A percentile compares a stretch with the other conserved stretches of the same genome.
phyloP scores from a whole-genome alignment of 2,797 vertebrate genomes.

The Buceros bicornis region DNA sequence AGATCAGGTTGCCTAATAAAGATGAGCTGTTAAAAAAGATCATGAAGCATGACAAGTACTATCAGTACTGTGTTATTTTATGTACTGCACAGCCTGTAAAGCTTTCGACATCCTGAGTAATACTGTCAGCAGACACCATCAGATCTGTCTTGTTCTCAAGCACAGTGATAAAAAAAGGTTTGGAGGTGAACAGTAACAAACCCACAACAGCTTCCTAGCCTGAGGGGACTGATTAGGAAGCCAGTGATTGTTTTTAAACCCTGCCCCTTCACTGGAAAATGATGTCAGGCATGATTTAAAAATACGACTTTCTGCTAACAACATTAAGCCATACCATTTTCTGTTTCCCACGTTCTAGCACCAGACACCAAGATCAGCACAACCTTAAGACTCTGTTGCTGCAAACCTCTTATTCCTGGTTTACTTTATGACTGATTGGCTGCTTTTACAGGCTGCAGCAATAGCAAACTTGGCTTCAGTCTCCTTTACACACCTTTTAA shows the following conservation, averaged over 20 bases:
- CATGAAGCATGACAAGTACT: constrained; percentile 8
- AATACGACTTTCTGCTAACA: neutral
- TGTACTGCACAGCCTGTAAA: constrained; percentile 4
- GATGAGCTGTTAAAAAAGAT: constrained; percentile 21
- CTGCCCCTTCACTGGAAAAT: neutral
- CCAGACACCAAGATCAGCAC: neutral
- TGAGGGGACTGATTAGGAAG: neutral
- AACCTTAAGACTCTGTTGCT: neutral
- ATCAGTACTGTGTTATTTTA: constrained; percentile 25
- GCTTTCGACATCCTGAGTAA: constrained; percentile 10
- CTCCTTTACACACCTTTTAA: neutral
- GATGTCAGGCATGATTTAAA: neutral
- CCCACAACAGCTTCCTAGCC: neutral
- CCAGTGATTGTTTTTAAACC: neutral
- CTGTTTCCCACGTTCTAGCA: neutral
- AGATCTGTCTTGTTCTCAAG: neutral
- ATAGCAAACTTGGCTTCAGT: neutral
- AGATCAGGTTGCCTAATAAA: constrained; percentile 47
- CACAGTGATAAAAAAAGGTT: neutral
- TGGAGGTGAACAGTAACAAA: neutral
- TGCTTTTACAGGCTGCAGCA: neutral
- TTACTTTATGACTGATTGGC: neutral
- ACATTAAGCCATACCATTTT: neutral
- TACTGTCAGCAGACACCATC: neutral
- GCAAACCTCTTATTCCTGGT: neutral